These are phyloP conservation scores for Tineola bisselliella DNA, from an alignment of 2,888 invertebrate species.

Conservation along the genomic window DNA sequence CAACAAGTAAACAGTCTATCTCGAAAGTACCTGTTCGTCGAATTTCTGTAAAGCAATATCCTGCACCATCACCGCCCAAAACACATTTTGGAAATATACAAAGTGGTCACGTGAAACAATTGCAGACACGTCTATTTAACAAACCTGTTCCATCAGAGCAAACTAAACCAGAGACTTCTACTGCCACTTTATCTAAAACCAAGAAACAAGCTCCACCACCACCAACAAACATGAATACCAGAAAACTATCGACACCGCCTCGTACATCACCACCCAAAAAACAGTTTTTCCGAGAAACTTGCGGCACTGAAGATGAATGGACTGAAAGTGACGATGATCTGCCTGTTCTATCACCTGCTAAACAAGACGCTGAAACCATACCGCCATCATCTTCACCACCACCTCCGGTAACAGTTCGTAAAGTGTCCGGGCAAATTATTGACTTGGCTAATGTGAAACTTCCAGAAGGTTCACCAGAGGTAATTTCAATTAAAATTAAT, in stretches of 20 bases:
- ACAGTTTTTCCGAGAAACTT: slow-evolving; percentile 69
- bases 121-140: slow-evolving; percentile 54
- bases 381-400: slow-evolving; percentile 36
- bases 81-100: slow-evolving; percentile 53
- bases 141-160: slow-evolving; percentile 22
- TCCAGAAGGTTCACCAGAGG: slow-evolving; percentile 67
- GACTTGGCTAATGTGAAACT: slow-evolving; percentile 50
- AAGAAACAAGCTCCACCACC: slow-evolving; percentile 51
- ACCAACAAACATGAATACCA: slow-evolving; percentile 24
- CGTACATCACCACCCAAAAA: slow-evolving; percentile 33
- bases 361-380: slow-evolving; percentile 25
- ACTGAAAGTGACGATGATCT: slow-evolving; percentile 55
- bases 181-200: slow-evolving; percentile 31
- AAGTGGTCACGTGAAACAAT: slow-evolving; percentile 57
- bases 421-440: slow-evolving; percentile 55
- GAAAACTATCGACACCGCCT: slow-evolving; percentile 24
- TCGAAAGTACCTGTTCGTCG: slow-evolving; percentile 56
- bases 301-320: slow-evolving; percentile 72
- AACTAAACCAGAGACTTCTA: slow-evolving; percentile 20
- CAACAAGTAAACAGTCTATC: slow-evolving; percentile 36
- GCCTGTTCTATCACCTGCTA: slow-evolving; percentile 19
- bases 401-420: slow-evolving; percentile 51
- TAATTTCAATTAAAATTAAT: slow-evolving; percentile 26
- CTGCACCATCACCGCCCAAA: slow-evolving; percentile 57
- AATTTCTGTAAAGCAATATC: slow-evolving; percentile 46